Evolutionary conservation across 2,113 vertebrate species (phyloP).

Genomic region (Oryzias melastigma): DNA sequence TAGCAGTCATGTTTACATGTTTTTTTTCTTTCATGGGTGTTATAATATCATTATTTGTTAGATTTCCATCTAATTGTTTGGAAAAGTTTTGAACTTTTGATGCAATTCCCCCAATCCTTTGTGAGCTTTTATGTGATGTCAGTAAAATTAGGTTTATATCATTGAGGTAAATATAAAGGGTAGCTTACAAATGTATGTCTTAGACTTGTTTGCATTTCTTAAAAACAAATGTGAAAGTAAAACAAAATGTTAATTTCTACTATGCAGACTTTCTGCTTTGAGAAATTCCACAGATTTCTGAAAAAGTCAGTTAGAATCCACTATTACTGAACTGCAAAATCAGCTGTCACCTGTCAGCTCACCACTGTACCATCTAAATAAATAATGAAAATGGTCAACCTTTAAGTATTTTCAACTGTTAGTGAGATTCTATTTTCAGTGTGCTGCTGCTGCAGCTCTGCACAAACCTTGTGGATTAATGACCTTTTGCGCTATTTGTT

Average conservation of each 20-base stretch:
- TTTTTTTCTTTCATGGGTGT: neutral
- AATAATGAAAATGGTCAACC: conserved; percentile 3
- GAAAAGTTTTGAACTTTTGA: too few relatives aligned
- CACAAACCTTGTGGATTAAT: conserved; percentile 22
- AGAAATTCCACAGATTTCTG: neutral
- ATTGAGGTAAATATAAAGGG: too few relatives aligned
- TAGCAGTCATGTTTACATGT: neutral
- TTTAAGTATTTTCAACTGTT: conserved; percentile 4
- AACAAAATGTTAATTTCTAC: neutral
- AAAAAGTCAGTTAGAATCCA: neutral
- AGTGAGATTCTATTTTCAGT: conserved; percentile 5
- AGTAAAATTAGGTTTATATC: too few relatives aligned
- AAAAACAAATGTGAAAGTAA: neutral
- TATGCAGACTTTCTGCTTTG: too few relatives aligned
- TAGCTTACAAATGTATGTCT: too few relatives aligned
- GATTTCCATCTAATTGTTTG: too few relatives aligned
- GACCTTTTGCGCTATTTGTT: conserved; percentile 16
- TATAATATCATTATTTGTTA: too few relatives aligned
- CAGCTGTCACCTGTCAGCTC: neutral
- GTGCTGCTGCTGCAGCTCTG: neutral
- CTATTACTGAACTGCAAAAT: neutral
- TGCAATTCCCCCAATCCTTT: too few relatives aligned
- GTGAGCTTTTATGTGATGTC: too few relatives aligned
- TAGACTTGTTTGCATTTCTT: too few relatives aligned
- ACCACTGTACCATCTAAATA: conserved; percentile 1